Evolutionary conservation across 2,888 invertebrate genomes (phyloP), one percentile per base, ranked within the genome.

Genomic region (Unio pictorum): DNA sequence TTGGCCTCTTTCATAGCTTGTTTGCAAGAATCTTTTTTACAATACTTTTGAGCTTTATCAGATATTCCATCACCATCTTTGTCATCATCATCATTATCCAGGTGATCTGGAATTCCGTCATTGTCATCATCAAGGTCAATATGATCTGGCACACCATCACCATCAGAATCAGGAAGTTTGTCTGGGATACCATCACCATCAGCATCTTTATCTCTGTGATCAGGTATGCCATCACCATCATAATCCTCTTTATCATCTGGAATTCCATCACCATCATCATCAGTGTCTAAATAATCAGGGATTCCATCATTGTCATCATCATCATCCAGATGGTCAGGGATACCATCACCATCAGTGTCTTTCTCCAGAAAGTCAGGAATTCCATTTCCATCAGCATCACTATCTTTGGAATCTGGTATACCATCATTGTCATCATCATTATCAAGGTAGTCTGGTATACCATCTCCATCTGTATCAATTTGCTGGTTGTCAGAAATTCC

Each of bases 141-240:
- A 55, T 82, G 81, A 73, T 87, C 85, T 26, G 85, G 85, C 18
- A 87, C 84, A 11, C 86, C 86, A 73, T 87, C 84, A 8, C 82
- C 83, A 69, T 88, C 84, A 63, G 81, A 83, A 64, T 85, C 84
- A 56, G 80, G 69, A 15, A 79, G 30, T 64, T 81, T 68, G 71
- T 87, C 86, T 23, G 84, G 82, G 3, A 86, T 81, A 3, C 86
- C 86, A 72, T 86, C 84, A 3, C 84, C 79, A 78, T 89, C 88
- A 54, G 80, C 82, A 56, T 84, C 85, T 7, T 72, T 70, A 18
- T 81, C 74, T 54, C 57, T 63, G 58, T 78, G 75, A 66, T 88
- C 86, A 8, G 87, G 87, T 66, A 88, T 86, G 4, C 89, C 88
- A 73, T 89, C 88, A 45, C 86, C 86, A 73, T 89, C 88, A 18